Base-by-base conservation (phyloP, 1,140 invertebrate species). In the Sycophila sp. region DNA sequence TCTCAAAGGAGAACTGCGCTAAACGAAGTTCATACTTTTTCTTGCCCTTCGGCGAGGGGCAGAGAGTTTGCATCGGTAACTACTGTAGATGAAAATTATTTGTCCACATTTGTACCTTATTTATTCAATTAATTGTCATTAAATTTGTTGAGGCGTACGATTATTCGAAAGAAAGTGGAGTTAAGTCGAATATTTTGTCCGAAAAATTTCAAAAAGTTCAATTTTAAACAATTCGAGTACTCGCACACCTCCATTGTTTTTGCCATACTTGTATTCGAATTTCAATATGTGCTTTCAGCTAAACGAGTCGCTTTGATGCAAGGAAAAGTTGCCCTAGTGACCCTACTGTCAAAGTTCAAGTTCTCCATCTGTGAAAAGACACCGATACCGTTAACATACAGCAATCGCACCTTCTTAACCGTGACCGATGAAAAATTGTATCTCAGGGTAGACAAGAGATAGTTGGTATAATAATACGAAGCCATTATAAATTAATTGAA, bases 21-120 rank as follows among this genome's bases (percentile, higher is more conserved):
- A 0, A 26, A 5, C 75, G 86, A 70, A 81, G 83, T 69, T 75
- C 80, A 0, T 87, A 83, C 22, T 73, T 81, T 4, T 88, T 85
- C 69, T 49, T 89, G 42, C 84, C 87, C 4, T 87, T 87, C 65
- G 85, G 85, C 0, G 84, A 85, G 74, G 85, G 86, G 22, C 85
- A 86, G n/a, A 77, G 89, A 71, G 86, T 89, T 73, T 90, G 89
- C 63, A 89, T 90, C n/a, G 89, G 87, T 88, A 75, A 79, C 30
- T 78, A 4, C 13, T 2, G 0, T 24, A 36, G 4, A 4, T 38
- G 40, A 6, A 51, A 22, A n/a, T n/a, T n/a, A n/a, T n/a, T n/a
- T n/a, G n/a, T n/a, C n/a, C n/a, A n/a, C 13, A 15, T 65, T 5
- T 76, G 73, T 71, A 63, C 66, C 71, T 72, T 58, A 68, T 56